Conservation (phyloP, 30 jellyfish, hydroid and myxozoan genomes). For the Pelagia noctiluca region DNA sequence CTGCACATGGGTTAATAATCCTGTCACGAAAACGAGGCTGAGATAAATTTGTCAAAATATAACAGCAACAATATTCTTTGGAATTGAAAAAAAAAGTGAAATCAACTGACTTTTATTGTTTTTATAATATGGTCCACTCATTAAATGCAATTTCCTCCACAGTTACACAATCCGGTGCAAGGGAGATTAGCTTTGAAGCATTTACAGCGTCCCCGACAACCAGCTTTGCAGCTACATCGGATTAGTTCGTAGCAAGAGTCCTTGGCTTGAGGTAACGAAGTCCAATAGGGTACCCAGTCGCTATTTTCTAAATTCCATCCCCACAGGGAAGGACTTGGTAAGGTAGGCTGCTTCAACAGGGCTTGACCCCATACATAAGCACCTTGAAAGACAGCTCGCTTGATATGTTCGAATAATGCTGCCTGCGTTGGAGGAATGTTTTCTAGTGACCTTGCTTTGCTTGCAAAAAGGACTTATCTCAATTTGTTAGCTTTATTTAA, state of each 20-base stretch:
- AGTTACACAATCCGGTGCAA: background rate
- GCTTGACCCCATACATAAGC: slow-evolving; percentile 1
- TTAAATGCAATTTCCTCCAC: background rate
- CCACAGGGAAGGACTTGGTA: slow-evolving; percentile 7
- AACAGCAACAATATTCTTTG: background rate
- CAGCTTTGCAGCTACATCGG: slow-evolving; percentile 3
- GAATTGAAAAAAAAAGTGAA: background rate
- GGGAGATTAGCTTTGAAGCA: background rate
- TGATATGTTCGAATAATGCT: background rate
- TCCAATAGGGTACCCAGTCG: background rate
- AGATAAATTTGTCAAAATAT: background rate
- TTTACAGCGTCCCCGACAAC: slow-evolving; percentile 7
- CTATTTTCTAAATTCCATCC: background rate
- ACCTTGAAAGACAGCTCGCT: background rate
- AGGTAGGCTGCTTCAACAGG: slow-evolving; percentile 5
- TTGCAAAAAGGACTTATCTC: background rate
- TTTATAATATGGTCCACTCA: background rate
- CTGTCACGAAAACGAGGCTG: slow-evolving; percentile 3
- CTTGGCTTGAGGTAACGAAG: slow-evolving; percentile 1
- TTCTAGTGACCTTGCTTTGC: background rate
- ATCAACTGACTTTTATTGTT: background rate
- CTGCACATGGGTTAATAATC: background rate
- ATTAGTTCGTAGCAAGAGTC: background rate
- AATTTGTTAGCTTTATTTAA: background rate
- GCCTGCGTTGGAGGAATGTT: slow-evolving; percentile 9